phyloP scores from a whole-genome alignment of 2,113 vertebrate genomes.

The Salminus brasiliensis region DNA sequence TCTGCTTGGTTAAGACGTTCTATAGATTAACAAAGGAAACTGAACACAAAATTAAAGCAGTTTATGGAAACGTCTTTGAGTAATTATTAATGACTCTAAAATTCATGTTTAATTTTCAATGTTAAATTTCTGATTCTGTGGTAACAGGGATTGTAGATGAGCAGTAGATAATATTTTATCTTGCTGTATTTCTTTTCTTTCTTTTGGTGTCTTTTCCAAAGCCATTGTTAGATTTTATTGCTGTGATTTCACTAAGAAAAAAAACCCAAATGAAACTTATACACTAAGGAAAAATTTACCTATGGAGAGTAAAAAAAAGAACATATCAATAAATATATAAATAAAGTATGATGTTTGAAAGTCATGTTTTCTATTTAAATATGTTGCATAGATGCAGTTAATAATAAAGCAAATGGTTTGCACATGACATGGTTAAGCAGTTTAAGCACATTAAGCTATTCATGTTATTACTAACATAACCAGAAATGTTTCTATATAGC shows the following conservation, averaged over 20 bases:
- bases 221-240: neutral
- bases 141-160: neutral
- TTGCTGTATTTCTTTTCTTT: slow-evolving; percentile 37
- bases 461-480: no score
- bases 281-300: slow-evolving; percentile 27
- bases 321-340: slow-evolving; percentile 83
- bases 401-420: no score
- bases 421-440: no score
- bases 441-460: no score
- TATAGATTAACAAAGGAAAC: neutral
- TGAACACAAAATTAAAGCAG: neutral
- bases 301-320: neutral
- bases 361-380: neutral
- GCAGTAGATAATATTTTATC: neutral
- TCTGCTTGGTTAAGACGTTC: no score
- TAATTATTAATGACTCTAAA: neutral
- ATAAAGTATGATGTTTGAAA: slow-evolving; percentile 92
- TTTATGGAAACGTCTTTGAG: no score
- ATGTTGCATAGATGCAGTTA: no score
- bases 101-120: neutral
- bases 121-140: neutral
- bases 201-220: slow-evolving; percentile 58
- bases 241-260: slow-evolving; percentile 5
- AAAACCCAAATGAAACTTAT: neutral
- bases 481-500: no score